These are phyloP conservation scores for Camponotus floridanus DNA, from an alignment of 1,140 invertebrate genomes.

Conservation along the genomic window DNA sequence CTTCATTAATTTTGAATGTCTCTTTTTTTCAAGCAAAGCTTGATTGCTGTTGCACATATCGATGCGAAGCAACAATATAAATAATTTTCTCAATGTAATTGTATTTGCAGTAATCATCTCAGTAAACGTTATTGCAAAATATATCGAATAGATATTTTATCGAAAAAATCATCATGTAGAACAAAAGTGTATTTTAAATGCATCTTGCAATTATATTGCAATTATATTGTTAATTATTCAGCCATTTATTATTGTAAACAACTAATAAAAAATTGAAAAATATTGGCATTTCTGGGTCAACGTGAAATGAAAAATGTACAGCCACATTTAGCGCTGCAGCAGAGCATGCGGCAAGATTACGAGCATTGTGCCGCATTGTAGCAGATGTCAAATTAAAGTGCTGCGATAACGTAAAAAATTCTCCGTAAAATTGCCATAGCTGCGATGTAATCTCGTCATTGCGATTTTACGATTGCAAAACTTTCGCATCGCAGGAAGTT, in stretches of 20 bases:
- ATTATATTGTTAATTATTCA: background rate
- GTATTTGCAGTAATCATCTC: conserved; percentile 34
- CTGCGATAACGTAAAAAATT: conserved; percentile 27
- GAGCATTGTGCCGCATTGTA: conserved; percentile 38
- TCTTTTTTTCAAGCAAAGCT: background rate
- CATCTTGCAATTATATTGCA: conserved; percentile 32
- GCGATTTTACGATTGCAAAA: conserved; percentile 40
- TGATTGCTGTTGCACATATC: background rate
- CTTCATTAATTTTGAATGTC: conserved; percentile 45
- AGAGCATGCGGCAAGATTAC: conserved; percentile 38
- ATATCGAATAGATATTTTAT: background rate
- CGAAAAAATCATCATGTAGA: background rate
- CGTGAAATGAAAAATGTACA: conserved; percentile 29
- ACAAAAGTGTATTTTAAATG: conserved; percentile 7
- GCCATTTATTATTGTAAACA: conserved; percentile 28
- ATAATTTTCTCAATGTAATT: conserved; percentile 19
- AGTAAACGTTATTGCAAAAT: background rate
- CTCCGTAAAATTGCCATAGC: conserved; percentile 13
- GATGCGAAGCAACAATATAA: background rate
- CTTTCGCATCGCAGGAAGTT: conserved; percentile 1
- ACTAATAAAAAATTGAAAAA: conserved; percentile 5
- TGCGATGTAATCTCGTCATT: conserved; percentile 19
- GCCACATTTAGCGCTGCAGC: conserved; percentile 20
- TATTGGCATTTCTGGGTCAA: conserved; percentile 19
- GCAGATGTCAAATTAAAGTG: conserved; percentile 54